These are phyloP conservation scores for Plumapathes pennacea DNA, from an alignment of 92 coral and sea anemone species.

Conservation along the genomic window DNA sequence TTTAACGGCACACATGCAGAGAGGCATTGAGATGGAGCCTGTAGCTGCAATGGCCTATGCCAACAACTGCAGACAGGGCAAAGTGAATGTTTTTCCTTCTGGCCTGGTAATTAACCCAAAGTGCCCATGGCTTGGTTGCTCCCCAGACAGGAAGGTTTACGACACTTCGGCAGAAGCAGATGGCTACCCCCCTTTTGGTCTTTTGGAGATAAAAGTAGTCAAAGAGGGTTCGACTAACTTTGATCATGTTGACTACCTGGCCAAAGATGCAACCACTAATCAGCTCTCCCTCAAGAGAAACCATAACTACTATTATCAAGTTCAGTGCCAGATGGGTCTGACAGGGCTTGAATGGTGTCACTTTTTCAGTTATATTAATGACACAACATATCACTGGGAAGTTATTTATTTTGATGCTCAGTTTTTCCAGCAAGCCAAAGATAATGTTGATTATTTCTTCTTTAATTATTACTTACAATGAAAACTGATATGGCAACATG, in stretches of 20 bases:
- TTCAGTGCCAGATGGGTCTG: slow-evolving; percentile 55
- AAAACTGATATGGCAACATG: too few relatives aligned
- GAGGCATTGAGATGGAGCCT: slow-evolving; percentile 53
- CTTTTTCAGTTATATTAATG: slow-evolving; percentile 31
- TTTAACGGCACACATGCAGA: slow-evolving; percentile 45
- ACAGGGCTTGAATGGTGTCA: slow-evolving; percentile 61
- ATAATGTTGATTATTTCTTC: slow-evolving; percentile 40
- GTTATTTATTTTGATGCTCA: slow-evolving; percentile 24
- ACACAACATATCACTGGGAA: slow-evolving; percentile 24
- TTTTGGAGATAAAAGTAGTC: slow-evolving; percentile 54
- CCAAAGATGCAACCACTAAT: slow-evolving; percentile 11
- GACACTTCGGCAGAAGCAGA: slow-evolving; percentile 13
- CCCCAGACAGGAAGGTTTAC: slow-evolving; percentile 56
- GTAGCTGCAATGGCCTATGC: slow-evolving; percentile 51
- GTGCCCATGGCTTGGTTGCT: slow-evolving; percentile 58
- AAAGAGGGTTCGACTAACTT: slow-evolving; percentile 47
- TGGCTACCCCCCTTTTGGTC: slow-evolving; percentile 42
- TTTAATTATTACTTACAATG: slow-evolving; percentile 29
- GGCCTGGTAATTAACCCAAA: slow-evolving; percentile 43
- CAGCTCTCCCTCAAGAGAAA: slow-evolving; percentile 23
- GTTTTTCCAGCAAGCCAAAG: slow-evolving; percentile 47
- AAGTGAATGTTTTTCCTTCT: slow-evolving; percentile 38
- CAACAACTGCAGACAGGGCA: slow-evolving; percentile 10
- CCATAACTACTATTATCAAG: slow-evolving; percentile 46
- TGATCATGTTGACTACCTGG: slow-evolving; percentile 23